Evolutionary conservation across 1,140 invertebrate species (phyloP), one percentile per base, ranked within the genome.

Genomic region (Ips nitidus): DNA sequence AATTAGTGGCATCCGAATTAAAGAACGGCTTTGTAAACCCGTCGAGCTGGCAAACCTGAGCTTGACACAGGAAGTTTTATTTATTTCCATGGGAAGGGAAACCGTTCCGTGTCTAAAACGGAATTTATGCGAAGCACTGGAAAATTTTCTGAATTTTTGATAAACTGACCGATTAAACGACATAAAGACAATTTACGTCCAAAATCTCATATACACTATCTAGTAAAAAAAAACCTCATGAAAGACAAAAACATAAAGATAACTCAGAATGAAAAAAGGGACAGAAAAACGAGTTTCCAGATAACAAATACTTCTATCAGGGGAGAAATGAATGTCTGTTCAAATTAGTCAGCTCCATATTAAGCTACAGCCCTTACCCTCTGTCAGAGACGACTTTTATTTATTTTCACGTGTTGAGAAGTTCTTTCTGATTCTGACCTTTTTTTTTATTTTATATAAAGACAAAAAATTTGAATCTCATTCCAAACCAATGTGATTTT

Each of bases 281-380:
- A 41, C 40, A 37, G 2, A 8, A 42, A 67, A 67, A 67, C 58
- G 60, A 7, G 43, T 40, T 52, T 36, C 38, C 8, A 67, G 66
- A 67, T 67, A 67, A 59, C 66, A 60, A 60, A 67, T 67, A 67
- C 60, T 67, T 67, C 60, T 56, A 67, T 69, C 66, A 50, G 36
- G 65, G 55, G 66, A 62, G 66, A 57, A 53, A 69, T 69, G 57
- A 62, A 69, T 62, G 66, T 69, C 66, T 69, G 66, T 61, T 61
- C 66, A 61, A 69, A 69, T 69, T 69, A 69, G 66, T 61, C 57
- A 47, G 53, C 22, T 53, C 45, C 42, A 60, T 69, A 69, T 69
- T 69, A 69, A 60, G 56, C 66, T 50, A 55, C 57, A 50, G 66
- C 22, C 59, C 55, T 41, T n/a, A 57, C 43, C 55, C 45, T 50